Conservation (phyloP, 2,797 vertebrate species). For the Chelon labrosus region DNA sequence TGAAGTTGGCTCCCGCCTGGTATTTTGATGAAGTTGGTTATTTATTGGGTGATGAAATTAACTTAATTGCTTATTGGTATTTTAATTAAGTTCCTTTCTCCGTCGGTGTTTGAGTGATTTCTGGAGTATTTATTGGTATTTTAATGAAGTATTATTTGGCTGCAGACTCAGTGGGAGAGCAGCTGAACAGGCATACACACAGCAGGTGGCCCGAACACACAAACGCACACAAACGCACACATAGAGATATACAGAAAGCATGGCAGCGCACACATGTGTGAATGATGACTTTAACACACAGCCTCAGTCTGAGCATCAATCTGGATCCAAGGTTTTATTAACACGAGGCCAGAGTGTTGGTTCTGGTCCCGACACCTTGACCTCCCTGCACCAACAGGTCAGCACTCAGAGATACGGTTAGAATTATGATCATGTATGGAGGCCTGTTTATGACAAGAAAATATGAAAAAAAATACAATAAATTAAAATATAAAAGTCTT, state of each 20-base stretch:
- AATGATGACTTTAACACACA: too few relatives aligned
- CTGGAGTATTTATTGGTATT: conserved; percentile 79
- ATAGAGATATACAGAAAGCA: conserved; percentile 1
- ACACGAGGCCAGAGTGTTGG: too few relatives aligned
- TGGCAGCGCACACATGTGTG: too few relatives aligned
- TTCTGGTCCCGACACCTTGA: too few relatives aligned
- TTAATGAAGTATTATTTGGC: conserved; percentile 80
- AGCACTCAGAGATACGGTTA: too few relatives aligned
- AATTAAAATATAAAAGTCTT: too few relatives aligned
- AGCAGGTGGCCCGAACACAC: conserved; percentile 73
- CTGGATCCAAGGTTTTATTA: too few relatives aligned
- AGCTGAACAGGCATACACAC: conserved; percentile 79
- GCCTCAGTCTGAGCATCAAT: too few relatives aligned
- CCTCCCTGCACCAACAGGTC: too few relatives aligned
- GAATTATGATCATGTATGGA: too few relatives aligned
- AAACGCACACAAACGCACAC: conserved; percentile 27
- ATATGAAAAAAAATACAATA: too few relatives aligned
- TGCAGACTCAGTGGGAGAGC: conserved; percentile 74
- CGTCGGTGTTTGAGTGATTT: conserved; percentile 68
- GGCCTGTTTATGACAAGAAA: too few relatives aligned
- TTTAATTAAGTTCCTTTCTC: conserved; percentile 81
- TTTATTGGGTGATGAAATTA: conserved; percentile 77
- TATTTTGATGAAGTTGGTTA: conserved; percentile 75
- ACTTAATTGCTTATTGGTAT: conserved; percentile 81
- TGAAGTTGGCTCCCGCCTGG: conserved; percentile 66